phyloP scores from a whole-genome alignment of 1,140 invertebrate species.

The Trichonephila clavata region DNA sequence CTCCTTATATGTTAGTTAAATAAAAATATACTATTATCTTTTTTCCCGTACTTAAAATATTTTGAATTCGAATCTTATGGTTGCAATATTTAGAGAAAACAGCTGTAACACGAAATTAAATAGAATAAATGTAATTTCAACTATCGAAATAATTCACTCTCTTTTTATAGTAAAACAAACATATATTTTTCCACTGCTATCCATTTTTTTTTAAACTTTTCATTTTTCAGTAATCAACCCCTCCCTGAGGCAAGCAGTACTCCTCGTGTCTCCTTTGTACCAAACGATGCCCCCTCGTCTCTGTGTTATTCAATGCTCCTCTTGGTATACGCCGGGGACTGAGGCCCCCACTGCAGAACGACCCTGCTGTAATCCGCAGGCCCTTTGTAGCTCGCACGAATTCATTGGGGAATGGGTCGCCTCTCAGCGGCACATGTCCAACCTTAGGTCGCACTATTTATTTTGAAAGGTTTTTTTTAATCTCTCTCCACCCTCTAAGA shows the following conservation, averaged over 20 bases:
- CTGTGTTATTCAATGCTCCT: slow-evolving; percentile 56
- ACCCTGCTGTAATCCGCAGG: not conserved
- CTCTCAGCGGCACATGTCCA: slow-evolving; percentile 20
- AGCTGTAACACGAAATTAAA: too few species aligned
- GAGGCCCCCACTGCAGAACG: not conserved
- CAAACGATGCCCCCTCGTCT: not conserved
- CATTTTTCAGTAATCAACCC: not conserved
- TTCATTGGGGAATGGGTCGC: slow-evolving; percentile 24
- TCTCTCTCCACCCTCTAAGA: not conserved
- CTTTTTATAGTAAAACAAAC: too few species aligned
- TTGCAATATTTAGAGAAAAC: too few species aligned
- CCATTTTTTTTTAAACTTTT: not conserved
- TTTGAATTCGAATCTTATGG: too few species aligned
- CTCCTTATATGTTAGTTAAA: too few species aligned
- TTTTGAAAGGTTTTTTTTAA: not conserved
- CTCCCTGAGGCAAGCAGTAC: not conserved
- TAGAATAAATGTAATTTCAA: too few species aligned
- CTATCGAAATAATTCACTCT: too few species aligned
- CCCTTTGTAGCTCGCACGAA: slow-evolving; percentile 48
- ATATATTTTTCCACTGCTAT: too few species aligned
- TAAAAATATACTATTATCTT: too few species aligned
- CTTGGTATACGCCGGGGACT: not conserved
- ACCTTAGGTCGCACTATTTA: not conserved
- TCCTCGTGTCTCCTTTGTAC: not conserved
- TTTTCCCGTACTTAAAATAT: too few species aligned